phyloP scores from a whole-genome alignment of 1,140 invertebrate species.

The Lordiphosa stackelbergi region DNA sequence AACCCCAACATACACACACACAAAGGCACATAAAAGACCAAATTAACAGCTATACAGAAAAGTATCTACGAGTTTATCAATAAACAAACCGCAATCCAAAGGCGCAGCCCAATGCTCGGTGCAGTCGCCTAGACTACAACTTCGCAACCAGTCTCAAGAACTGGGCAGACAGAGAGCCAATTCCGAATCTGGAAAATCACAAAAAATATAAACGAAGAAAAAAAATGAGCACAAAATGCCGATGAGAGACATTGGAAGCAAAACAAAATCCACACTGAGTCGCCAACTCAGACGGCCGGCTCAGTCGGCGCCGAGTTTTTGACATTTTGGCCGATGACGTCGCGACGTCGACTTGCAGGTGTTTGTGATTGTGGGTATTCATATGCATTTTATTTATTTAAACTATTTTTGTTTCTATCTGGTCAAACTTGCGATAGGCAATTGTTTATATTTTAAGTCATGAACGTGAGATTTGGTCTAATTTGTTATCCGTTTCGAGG shows the following conservation, averaged over 20 bases:
- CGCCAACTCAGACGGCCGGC: slow-evolving; percentile 21
- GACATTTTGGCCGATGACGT: slow-evolving; percentile 24
- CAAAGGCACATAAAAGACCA: slow-evolving; percentile 52
- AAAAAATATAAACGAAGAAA: no score
- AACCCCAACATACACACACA: slow-evolving; percentile 10
- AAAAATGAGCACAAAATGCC: slow-evolving; percentile 16
- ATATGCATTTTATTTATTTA: not conserved
- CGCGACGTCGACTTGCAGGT: slow-evolving; percentile 16
- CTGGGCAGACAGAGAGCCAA: slow-evolving; percentile 20
- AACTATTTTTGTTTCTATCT: not conserved
- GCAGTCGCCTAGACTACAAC: slow-evolving; percentile 32
- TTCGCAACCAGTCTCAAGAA: slow-evolving; percentile 37
- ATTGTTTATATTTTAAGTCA: not conserved
- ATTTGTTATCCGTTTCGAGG: not conserved
- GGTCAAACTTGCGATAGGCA: not conserved
- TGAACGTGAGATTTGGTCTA: slow-evolving; percentile 2
- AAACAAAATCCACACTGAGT: slow-evolving; percentile 41
- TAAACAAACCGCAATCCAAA: slow-evolving; percentile 55
- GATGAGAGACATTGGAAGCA: slow-evolving; percentile 33
- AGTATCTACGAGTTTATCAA: slow-evolving; percentile 63
- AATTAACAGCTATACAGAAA: slow-evolving; percentile 63
- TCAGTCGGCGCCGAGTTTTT: slow-evolving; percentile 22
- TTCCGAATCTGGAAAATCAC: slow-evolving; percentile 16
- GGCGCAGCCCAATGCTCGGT: slow-evolving; percentile 31
- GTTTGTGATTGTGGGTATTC: slow-evolving; percentile 6